A percentile compares a stretch with the other conserved stretches of the same genome.
Conservation (phyloP, 2,113 vertebrate genomes). For the Silurus asotus region DNA sequence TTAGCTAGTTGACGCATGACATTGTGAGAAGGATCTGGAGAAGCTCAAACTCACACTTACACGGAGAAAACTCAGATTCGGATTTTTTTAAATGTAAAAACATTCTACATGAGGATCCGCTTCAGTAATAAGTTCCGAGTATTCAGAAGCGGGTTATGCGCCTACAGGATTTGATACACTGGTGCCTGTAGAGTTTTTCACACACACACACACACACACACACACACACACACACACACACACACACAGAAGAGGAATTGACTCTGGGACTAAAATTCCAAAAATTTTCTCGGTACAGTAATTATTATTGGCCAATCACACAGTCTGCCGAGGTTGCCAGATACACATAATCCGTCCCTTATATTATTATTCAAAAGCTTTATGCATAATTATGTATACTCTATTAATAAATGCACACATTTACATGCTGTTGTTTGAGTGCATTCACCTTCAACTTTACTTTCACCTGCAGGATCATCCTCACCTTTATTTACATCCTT, state of each 20-base stretch:
- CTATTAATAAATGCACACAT: too few relatives aligned
- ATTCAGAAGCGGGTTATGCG: neutral
- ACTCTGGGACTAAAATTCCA: neutral
- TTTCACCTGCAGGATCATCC: too few relatives aligned
- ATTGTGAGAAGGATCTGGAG: neutral
- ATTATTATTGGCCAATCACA: neutral
- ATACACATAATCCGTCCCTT: neutral
- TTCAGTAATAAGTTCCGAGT: neutral
- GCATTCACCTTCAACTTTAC: too few relatives aligned
- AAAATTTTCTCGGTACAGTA: neutral
- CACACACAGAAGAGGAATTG: neutral
- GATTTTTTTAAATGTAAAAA: neutral
- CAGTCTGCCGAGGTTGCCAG: neutral
- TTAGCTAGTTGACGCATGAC: neutral
- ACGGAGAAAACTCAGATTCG: too few relatives aligned
- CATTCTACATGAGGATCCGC: neutral
- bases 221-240: neutral
- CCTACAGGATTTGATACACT: neutral
- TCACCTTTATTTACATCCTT: too few relatives aligned
- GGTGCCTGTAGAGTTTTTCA: neutral
- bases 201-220: neutral
- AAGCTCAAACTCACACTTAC: neutral
- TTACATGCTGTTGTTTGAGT: too few relatives aligned
- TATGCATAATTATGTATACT: too few relatives aligned
- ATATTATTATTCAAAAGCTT: too few relatives aligned